These are phyloP conservation scores for Synchiropus splendidus DNA, from an alignment of 2,113 vertebrate species.

Conservation along the genomic window DNA sequence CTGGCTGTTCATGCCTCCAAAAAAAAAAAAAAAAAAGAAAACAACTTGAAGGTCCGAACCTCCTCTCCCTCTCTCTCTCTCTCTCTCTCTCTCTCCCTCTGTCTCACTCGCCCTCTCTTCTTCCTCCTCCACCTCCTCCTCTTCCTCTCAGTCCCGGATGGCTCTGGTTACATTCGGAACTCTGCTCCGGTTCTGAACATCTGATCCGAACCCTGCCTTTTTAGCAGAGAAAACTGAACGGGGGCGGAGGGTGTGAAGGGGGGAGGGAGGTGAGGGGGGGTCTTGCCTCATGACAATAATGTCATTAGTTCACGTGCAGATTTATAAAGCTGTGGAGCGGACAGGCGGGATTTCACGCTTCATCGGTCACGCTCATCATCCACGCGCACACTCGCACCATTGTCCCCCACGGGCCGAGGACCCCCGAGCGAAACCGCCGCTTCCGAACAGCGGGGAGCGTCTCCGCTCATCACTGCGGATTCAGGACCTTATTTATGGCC, in stretches of 20 bases:
- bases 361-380: slow-evolving; percentile 40
- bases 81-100: slow-evolving; percentile 21
- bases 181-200: slow-evolving; percentile 74
- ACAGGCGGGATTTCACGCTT: slow-evolving; percentile 45
- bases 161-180: slow-evolving; percentile 83
- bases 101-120: slow-evolving; percentile 13
- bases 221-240: slow-evolving; percentile 31
- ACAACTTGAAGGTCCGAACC: no score
- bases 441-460: slow-evolving; percentile 2
- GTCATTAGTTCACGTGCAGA: no score
- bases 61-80: slow-evolving; percentile 23
- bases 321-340: no score
- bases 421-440: not conserved
- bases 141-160: slow-evolving; percentile 64
- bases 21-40: slow-evolving; percentile 49
- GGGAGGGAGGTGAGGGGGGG: slow-evolving; percentile 41
- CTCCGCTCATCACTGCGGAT: not conserved
- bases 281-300: slow-evolving; percentile 54
- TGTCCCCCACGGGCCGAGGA: slow-evolving; percentile 1
- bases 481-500: not conserved
- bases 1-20: slow-evolving; percentile 86
- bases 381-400: slow-evolving; percentile 7
- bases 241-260: slow-evolving; percentile 5
- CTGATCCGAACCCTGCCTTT: slow-evolving; percentile 41
- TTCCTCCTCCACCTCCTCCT: slow-evolving; percentile 33